phyloP scores from a whole-genome alignment of 2,888 invertebrate genomes.

The Spodoptera exigua region DNA sequence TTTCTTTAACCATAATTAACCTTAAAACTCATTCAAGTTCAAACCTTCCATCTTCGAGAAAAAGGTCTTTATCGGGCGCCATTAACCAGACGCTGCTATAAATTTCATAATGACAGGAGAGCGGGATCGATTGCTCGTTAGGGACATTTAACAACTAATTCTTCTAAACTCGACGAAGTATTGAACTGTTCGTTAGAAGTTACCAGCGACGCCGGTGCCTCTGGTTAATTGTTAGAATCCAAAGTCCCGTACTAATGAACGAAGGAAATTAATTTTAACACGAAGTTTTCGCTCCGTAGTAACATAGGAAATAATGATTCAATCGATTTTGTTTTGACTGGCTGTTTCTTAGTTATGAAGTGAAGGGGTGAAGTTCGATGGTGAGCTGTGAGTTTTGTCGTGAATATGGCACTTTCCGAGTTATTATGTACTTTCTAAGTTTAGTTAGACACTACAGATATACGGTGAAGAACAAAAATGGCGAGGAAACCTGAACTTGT shows the following conservation, averaged over 20 bases:
- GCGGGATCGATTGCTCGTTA: slow-evolving; percentile 55
- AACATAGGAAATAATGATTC: slow-evolving; percentile 40
- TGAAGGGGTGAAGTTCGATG: too few species aligned
- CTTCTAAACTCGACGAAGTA: slow-evolving; percentile 50
- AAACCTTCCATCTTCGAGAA: too few species aligned
- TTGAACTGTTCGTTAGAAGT: slow-evolving; percentile 54
- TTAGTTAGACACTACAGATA: too few species aligned
- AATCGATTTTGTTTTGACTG: slow-evolving; percentile 6
- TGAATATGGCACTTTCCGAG: too few species aligned
- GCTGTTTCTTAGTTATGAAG: too few species aligned
- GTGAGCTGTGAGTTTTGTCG: too few species aligned
- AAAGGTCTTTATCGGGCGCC: too few species aligned
- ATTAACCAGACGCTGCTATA: neutral
- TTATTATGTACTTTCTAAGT: too few species aligned
- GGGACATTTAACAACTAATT: slow-evolving; percentile 55
- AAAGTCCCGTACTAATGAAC: slow-evolving; percentile 60
- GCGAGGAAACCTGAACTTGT: too few species aligned
- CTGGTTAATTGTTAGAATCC: slow-evolving; percentile 59
- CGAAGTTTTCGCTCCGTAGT: slow-evolving; percentile 27
- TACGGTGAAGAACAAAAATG: too few species aligned
- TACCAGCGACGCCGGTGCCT: slow-evolving; percentile 29
- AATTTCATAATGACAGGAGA: slow-evolving; percentile 30
- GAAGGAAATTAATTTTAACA: slow-evolving; percentile 63
- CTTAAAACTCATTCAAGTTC: too few species aligned
- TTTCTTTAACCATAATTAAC: too few species aligned